phyloP scores from a whole-genome alignment of 2,888 invertebrate species.

The Scelioninae gen. 1 region DNA sequence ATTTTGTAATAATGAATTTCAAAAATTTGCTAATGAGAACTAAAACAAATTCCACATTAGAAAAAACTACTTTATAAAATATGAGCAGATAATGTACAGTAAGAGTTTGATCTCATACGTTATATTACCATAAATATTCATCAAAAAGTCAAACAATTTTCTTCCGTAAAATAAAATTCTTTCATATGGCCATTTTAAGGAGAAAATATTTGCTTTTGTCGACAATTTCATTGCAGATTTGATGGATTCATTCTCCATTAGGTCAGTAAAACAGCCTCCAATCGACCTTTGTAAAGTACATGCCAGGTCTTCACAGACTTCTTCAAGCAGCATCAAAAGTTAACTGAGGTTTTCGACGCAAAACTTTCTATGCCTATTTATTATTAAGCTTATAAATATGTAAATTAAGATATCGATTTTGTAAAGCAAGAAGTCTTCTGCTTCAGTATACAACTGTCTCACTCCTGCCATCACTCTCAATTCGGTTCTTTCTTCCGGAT shows the following conservation, averaged over 20 bases:
- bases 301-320: conserved; percentile 25
- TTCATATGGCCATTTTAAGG: too few species aligned
- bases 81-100: too few species aligned
- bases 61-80: too few species aligned
- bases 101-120: too few species aligned
- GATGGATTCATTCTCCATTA: conserved; percentile 54
- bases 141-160: too few species aligned
- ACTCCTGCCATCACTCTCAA: neutral
- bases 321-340: conserved; percentile 50
- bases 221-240: conserved; percentile 48
- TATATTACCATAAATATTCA: too few species aligned
- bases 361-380: conserved; percentile 71
- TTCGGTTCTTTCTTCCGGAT: conserved; percentile 18
- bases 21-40: too few species aligned
- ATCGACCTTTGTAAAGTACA: conserved; percentile 43
- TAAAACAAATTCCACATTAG: too few species aligned
- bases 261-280: conserved; percentile 59
- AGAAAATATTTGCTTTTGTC: too few species aligned
- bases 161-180: too few species aligned
- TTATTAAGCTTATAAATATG: conserved; percentile 76
- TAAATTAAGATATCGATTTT: conserved; percentile 73
- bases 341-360: conserved; percentile 46
- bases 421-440: conserved; percentile 31
- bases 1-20: too few species aligned
- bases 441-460: neutral